Evolutionary conservation across 2,797 vertebrate species (phyloP).

Genomic region (Streptopelia turtur): DNA sequence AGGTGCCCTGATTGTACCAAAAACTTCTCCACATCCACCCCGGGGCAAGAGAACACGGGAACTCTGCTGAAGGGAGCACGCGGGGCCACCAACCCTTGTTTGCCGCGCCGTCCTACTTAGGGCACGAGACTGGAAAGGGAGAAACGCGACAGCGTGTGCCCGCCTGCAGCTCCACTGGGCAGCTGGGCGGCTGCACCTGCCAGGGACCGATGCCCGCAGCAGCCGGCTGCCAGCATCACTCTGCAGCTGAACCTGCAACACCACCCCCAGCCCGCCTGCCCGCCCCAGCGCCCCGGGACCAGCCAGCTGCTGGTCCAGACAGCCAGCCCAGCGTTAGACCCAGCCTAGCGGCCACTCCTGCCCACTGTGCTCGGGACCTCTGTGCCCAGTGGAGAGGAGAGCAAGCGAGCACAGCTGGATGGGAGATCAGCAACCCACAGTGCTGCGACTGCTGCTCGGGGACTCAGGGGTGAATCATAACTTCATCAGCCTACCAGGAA

Average conservation of each 20-base stretch:
- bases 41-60: background rate
- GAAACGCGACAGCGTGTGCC: too few relatives aligned
- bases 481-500: constrained; percentile 30
- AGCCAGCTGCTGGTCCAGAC: background rate
- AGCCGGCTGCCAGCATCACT: background rate
- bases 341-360: background rate
- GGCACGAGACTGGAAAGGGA: background rate
- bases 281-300: background rate
- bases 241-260: background rate
- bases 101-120: background rate
- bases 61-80: background rate
- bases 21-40: background rate
- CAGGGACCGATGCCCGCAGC: background rate
- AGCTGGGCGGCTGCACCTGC: background rate
- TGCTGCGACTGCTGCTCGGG: background rate
- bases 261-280: background rate
- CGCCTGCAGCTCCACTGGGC: background rate
- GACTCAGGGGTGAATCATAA: constrained; percentile 23
- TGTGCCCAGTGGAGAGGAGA: background rate
- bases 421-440: background rate
- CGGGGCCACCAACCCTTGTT: background rate
- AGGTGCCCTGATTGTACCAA: background rate
- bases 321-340: background rate
- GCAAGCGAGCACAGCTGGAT: background rate
- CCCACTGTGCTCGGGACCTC: background rate